Evolutionary conservation across 2,797 vertebrate species (phyloP), one percentile per base, ranked within the genome.

Genomic region (Corythornis leucogaster): DNA sequence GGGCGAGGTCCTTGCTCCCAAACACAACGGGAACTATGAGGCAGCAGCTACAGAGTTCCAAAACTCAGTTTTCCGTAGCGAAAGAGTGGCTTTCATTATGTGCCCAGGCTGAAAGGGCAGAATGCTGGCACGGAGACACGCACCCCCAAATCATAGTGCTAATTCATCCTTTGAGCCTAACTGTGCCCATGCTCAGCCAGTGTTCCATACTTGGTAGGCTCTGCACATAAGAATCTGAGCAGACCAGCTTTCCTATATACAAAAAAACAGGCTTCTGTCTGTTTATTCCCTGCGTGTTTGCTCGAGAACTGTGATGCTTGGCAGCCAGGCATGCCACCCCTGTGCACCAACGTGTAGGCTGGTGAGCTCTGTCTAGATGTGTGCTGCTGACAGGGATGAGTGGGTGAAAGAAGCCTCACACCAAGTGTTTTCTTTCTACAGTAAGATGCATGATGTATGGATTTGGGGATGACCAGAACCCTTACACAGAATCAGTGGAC

Each of bases 401-500:
- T 8, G 21, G 26, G 5, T 20, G 50, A 33, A 66, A 31, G 58
- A 35, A 69, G 15, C 43, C 62, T 80, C 85, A 94, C 2, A 5
- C 26, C 3, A 33, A 61, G 38, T 76, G 64, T 87, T 94, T 94
- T 78, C 76, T 50, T 90, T 92, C 78, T 85, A 63, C 94, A 98
- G 98, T 99, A 30, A 98, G 99, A 11, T 99, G 99, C 81, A 99
- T 99, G 99, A 99, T 99, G 99, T 99, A 99, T 93, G 99, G 99
- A 4, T 99, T 99, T 4, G 99, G 99, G 15, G 99, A 99, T 70
- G 99, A 99, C 95, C 99, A 99, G 97, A 99, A 99, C 94, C 99
- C 99, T 31, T 99, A 99, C 75, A 99, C 99, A 4, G 99, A 99
- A 80, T 99, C 99, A 0, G 99, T 99, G 94, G 99, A 99, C 86